Evolutionary conservation across 2,888 invertebrate species (phyloP).

Genomic region (Nomada ruficornis): DNA sequence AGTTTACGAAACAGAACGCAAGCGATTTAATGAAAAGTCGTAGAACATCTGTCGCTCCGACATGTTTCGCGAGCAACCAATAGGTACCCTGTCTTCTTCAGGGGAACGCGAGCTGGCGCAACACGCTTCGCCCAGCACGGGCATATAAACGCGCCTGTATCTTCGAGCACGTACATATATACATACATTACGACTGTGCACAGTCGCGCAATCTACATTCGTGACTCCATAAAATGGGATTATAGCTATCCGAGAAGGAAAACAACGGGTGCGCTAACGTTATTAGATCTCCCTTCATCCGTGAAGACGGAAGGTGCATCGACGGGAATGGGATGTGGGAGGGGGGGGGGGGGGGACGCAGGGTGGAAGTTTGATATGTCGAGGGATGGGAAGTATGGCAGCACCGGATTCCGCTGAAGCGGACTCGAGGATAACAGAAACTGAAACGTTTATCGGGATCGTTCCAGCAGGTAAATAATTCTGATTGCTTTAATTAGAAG

Average conservation of each 20-base stretch:
- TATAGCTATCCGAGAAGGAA: slow-evolving; percentile 66
- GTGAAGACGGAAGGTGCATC: slow-evolving; percentile 56
- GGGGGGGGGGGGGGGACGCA: neutral
- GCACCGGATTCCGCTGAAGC: neutral
- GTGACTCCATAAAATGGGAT: slow-evolving; percentile 66
- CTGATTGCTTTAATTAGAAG: slow-evolving; percentile 72
- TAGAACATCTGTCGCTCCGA: slow-evolving; percentile 33
- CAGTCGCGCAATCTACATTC: slow-evolving; percentile 51
- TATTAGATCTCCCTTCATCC: slow-evolving; percentile 76
- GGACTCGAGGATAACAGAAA: slow-evolving; percentile 53
- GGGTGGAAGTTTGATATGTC: slow-evolving; percentile 18
- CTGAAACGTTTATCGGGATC: slow-evolving; percentile 74
- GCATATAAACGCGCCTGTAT: slow-evolving; percentile 24
- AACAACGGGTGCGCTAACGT: slow-evolving; percentile 72
- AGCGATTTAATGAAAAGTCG: slow-evolving; percentile 46
- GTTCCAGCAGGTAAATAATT: slow-evolving; percentile 64
- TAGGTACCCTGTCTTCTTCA: slow-evolving; percentile 5
- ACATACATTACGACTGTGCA: slow-evolving; percentile 27
- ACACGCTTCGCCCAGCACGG: slow-evolving; percentile 4
- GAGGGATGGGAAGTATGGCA: slow-evolving; percentile 12
- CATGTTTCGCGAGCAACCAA: slow-evolving; percentile 22
- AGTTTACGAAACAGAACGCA: neutral
- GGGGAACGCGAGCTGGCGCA: slow-evolving; percentile 6
- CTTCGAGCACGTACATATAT: neutral
- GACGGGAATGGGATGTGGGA: neutral